Conservation (phyloP, 2,888 invertebrate species). For the Campoplex capitator region DNA sequence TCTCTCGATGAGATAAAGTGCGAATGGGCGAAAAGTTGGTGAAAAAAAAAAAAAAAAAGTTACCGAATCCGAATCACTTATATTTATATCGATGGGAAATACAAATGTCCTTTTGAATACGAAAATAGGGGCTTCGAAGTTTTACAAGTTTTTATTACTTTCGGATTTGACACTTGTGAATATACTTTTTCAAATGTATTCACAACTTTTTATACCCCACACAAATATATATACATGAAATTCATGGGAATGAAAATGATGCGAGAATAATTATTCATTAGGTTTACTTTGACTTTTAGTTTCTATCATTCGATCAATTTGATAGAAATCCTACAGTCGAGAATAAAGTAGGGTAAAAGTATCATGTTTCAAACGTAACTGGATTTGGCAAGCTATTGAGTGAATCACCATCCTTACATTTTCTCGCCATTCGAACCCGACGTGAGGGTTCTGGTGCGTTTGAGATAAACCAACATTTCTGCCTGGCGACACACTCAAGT, state of each 20-base stretch:
- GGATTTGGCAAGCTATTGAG: slow-evolving; percentile 4
- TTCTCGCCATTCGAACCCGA: slow-evolving; percentile 13
- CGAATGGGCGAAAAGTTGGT: slow-evolving; percentile 25
- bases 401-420: slow-evolving; percentile 46
- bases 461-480: slow-evolving; percentile 69
- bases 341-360: slow-evolving; percentile 20
- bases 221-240: neutral
- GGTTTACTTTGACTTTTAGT: neutral
- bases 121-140: neutral
- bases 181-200: neutral
- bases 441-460: slow-evolving; percentile 55
- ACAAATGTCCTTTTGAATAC: slow-evolving; percentile 1
- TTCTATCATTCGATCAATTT: neutral
- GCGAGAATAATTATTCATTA: neutral
- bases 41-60: slow-evolving; percentile 3
- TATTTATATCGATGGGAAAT: slow-evolving; percentile 26
- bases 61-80: slow-evolving; percentile 31
- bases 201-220: too few species aligned
- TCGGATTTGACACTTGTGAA: neutral
- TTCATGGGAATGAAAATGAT: neutral
- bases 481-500: slow-evolving; percentile 70
- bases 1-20: slow-evolving; percentile 54
- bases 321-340: slow-evolving; percentile 2
- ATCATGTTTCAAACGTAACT: slow-evolving; percentile 18
- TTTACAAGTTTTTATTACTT: neutral